phyloP scores from a whole-genome alignment of 2,888 invertebrate genomes.

The Andricus curvator region DNA sequence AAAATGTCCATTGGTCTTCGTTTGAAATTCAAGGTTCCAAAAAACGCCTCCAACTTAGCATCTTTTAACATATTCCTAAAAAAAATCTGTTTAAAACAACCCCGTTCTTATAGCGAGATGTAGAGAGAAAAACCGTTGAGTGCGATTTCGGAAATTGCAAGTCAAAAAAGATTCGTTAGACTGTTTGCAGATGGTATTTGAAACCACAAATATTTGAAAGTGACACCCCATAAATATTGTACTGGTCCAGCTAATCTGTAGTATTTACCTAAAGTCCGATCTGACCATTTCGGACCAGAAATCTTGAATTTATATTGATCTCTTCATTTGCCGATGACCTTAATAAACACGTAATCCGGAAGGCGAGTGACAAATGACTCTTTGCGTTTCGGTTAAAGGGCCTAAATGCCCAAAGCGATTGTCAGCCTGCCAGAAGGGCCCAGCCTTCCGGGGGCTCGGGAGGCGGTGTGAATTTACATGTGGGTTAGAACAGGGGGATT shows the following conservation, averaged over 20 bases:
- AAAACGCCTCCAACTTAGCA: neutral
- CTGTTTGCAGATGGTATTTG: neutral
- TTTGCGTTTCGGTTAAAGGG: conserved; percentile 26
- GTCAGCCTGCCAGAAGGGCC: neutral
- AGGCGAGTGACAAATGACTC: conserved; percentile 16
- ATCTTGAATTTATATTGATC: conserved; percentile 10
- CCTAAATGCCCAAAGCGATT: neutral
- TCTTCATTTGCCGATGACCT: conserved; percentile 17
- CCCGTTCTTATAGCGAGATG: neutral
- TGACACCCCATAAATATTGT: conserved; percentile 9
- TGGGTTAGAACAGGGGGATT: conserved; percentile 6
- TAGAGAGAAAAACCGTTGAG: neutral
- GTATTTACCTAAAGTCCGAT: neutral
- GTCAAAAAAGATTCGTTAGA: neutral
- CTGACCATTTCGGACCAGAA: neutral
- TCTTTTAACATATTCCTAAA: too few species aligned
- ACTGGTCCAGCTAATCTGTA: neutral
- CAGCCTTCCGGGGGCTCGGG: neutral
- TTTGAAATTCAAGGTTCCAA: neutral
- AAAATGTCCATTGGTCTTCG: neutral
- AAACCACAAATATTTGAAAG: neutral
- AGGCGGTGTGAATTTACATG: conserved; percentile 17
- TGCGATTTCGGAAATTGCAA: neutral
- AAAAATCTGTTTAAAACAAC: too few species aligned
- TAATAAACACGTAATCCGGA: conserved; percentile 17